These are phyloP conservation scores for Notodonta dromedarius DNA, from an alignment of 2,888 invertebrate species.

Conservation along the genomic window DNA sequence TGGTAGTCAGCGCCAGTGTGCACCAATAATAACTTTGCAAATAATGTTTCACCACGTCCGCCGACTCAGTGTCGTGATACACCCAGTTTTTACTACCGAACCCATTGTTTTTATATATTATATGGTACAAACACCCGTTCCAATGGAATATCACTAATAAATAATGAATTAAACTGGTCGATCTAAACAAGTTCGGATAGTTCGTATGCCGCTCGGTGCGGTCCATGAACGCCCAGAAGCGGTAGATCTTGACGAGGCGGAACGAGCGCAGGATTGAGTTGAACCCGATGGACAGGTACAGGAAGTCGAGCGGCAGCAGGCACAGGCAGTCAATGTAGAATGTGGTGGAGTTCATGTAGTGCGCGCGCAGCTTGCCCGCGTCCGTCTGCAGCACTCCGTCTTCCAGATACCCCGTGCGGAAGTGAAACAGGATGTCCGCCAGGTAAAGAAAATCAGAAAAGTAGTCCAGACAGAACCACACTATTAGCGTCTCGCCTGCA, in stretches of 20 bases:
- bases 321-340: slow-evolving; percentile 99
- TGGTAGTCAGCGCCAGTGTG: slow-evolving; percentile 97
- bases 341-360: slow-evolving; percentile 98
- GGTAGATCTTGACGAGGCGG: slow-evolving; percentile 98
- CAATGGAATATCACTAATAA: slow-evolving; percentile 99
- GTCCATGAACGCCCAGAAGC: slow-evolving; percentile 99
- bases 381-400: slow-evolving; percentile 99
- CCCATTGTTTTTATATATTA: slow-evolving; percentile 97
- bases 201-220: slow-evolving; percentile 99
- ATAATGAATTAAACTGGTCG: slow-evolving; percentile 97
- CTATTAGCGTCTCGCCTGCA: slow-evolving; percentile 92
- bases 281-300: slow-evolving; percentile 98
- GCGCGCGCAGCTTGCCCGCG: slow-evolving; percentile 95
- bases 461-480: slow-evolving; percentile 99
- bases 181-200: slow-evolving; percentile 98
- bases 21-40: slow-evolving; percentile 99
- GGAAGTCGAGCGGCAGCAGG: slow-evolving; percentile 98
- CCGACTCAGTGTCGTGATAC: slow-evolving; percentile 92
- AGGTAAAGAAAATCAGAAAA: slow-evolving; percentile 98
- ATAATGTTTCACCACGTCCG: slow-evolving; percentile 97
- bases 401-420: slow-evolving; percentile 98
- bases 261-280: slow-evolving; percentile 98
- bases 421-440: slow-evolving; percentile 98
- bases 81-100: slow-evolving; percentile 97
- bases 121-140: slow-evolving; percentile 99